Conservation (phyloP, 2,888 invertebrate genomes). For the Synergus gifuensis region DNA sequence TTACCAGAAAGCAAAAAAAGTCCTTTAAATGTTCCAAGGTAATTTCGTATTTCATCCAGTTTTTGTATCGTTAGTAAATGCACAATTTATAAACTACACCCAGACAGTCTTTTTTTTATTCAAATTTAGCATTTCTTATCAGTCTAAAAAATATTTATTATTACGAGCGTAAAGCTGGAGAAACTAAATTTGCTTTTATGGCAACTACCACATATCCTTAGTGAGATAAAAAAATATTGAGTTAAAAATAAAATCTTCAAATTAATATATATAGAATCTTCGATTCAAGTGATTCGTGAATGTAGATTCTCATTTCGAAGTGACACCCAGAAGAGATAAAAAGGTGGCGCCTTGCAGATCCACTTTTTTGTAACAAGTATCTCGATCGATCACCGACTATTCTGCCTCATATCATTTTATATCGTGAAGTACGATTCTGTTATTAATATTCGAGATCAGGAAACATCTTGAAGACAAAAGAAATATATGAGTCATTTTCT, state of each 20-base stretch:
- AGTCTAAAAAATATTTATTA: neutral
- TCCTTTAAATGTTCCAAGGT: slow-evolving; percentile 11
- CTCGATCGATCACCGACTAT: slow-evolving; percentile 17
- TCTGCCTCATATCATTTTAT: slow-evolving; percentile 1
- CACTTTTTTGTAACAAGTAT: neutral
- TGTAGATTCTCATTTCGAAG: neutral
- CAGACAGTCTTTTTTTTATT: neutral
- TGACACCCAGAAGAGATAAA: neutral
- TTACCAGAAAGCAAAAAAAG: slow-evolving; percentile 29
- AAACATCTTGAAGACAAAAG: neutral
- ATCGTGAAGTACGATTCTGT: neutral
- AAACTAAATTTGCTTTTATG: too few relatives aligned
- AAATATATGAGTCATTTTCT: neutral
- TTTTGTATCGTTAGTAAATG: slow-evolving; percentile 7
- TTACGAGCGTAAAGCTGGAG: too few relatives aligned
- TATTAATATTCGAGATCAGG: slow-evolving; percentile 1
- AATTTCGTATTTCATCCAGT: neutral
- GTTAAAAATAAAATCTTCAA: neutral
- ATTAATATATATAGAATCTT: neutral
- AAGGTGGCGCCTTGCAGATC: slow-evolving; percentile 6
- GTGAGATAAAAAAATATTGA: neutral
- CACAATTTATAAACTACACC: neutral
- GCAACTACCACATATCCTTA: too few relatives aligned
- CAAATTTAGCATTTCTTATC: neutral
- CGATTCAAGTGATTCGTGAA: neutral